phyloP scores from a whole-genome alignment of 2,113 vertebrate genomes.

The Synodontis membranacea region DNA sequence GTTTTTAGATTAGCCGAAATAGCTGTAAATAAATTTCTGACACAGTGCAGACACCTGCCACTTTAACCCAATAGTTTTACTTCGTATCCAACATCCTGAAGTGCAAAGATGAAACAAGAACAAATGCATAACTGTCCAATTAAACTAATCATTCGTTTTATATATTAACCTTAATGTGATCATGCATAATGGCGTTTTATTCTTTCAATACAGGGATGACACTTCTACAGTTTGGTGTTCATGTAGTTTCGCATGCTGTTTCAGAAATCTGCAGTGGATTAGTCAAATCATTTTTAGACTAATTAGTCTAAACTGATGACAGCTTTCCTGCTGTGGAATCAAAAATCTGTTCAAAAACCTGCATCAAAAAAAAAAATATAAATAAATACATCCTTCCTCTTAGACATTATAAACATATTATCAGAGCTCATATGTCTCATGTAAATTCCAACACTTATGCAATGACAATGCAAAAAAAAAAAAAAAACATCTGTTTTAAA shows the following conservation, averaged over 20 bases:
- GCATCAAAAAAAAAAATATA: neutral
- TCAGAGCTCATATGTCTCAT: neutral
- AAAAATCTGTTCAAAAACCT: neutral
- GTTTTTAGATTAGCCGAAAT: neutral
- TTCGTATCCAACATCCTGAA: neutral
- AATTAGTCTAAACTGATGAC: constrained; percentile 1
- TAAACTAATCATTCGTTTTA: neutral
- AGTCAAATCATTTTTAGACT: neutral
- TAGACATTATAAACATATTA: neutral
- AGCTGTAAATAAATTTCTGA: neutral
- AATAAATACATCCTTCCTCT: neutral
- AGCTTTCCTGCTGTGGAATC: neutral
- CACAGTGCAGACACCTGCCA: neutral
- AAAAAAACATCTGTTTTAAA: neutral
- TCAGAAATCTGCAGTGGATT: neutral
- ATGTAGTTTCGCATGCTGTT: neutral
- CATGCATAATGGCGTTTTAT: neutral
- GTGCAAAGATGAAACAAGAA: neutral
- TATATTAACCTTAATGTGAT: neutral
- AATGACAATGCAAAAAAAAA: neutral
- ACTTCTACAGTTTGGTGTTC: neutral
- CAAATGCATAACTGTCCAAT: neutral
- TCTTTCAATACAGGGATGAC: neutral
- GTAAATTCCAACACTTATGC: neutral
- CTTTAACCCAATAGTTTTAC: neutral